Base-by-base conservation (phyloP, 2,797 vertebrate species). In the Choloepus didactylus region DNA sequence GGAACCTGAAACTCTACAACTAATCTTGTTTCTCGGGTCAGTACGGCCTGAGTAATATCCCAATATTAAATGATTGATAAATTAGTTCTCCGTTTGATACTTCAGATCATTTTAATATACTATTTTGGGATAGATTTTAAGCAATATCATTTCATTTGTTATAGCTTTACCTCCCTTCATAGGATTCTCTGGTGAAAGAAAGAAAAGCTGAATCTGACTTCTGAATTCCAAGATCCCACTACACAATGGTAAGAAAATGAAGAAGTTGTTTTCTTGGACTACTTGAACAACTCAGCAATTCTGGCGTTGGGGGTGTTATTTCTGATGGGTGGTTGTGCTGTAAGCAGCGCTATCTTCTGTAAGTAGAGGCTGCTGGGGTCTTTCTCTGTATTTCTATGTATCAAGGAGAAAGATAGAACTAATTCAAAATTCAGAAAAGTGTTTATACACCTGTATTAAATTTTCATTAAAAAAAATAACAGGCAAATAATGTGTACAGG, bases 151-250 rank as follows among this genome's bases (percentile, higher is more conserved):
- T 87, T 95, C 23, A 94, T 54, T 73, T 80, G 29, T 66, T 84
- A 41, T 9, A 1, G 6, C 56, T 8, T 41, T 77, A 49, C 7
- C 3, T 11, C n/a, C 0, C 15, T 89, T 60, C 82, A 59, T 44
- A 96, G 90, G 18, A 69, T 11, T 72, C 38, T n/a, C 14, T 56
- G 25, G 16, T 16, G 60, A 59, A 94, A 89, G 75, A 87, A 49
- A 35, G 35, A 79, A 77, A 69, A 31, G 19, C 31, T 16, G 23
- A 23, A 18, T 19, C 18, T 27, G 75, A 21, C 31, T 18, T 59
- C 27, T 21, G 51, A 64, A 54, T 59, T n/a, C 51, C 70, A 62
- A 77, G 75, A 89, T 23, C 76, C 6, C 31, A 14, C 49, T 16
- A 16, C 67, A 38, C 11, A 9, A 38, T 8, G 91, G 81, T 96